phyloP scores from a whole-genome alignment of 2,113 vertebrate genomes.

The Prochilodus magdalenae region DNA sequence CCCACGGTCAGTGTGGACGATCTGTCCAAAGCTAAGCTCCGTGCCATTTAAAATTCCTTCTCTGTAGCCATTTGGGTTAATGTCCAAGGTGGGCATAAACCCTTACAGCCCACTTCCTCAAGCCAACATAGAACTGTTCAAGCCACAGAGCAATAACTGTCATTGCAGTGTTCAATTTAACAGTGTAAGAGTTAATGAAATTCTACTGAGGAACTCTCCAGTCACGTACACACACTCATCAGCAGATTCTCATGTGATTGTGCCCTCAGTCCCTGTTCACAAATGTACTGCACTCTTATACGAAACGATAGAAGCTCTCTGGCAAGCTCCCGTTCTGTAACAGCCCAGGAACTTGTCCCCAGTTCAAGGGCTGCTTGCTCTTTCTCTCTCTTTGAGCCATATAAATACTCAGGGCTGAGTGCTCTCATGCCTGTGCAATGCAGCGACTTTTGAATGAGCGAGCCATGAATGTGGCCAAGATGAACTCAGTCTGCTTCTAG shows the following conservation, averaged over 20 bases:
- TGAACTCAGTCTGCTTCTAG: constrained; percentile 9
- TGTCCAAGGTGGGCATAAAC: constrained; percentile 27
- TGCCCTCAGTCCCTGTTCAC: background rate
- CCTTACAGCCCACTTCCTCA: constrained; percentile 9
- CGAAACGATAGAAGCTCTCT: constrained; percentile 3
- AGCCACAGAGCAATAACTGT: background rate
- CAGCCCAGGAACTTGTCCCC: constrained; percentile 5
- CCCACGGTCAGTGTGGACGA: constrained; percentile 5
- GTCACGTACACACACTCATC: background rate
- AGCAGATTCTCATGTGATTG: background rate
- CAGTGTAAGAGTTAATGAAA: background rate
- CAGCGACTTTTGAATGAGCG: constrained; percentile 25
- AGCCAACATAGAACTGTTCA: background rate
- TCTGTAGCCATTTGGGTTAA: constrained; percentile 26
- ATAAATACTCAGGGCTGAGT: background rate
- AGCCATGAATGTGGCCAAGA: constrained; percentile 18
- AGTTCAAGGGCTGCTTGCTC: constrained; percentile 13
- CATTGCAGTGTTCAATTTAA: background rate
- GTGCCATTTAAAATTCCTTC: constrained; percentile 11
- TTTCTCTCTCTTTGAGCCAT: constrained; percentile 3
- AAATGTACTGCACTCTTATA: background rate
- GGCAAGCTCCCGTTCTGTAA: constrained; percentile 14
- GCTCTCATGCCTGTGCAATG: constrained; percentile 18
- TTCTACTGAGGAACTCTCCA: background rate
- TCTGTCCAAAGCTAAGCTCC: constrained; percentile 16